Evolutionary conservation across 1,140 invertebrate species (phyloP).

Genomic region (Dendroctonus ponderosae): DNA sequence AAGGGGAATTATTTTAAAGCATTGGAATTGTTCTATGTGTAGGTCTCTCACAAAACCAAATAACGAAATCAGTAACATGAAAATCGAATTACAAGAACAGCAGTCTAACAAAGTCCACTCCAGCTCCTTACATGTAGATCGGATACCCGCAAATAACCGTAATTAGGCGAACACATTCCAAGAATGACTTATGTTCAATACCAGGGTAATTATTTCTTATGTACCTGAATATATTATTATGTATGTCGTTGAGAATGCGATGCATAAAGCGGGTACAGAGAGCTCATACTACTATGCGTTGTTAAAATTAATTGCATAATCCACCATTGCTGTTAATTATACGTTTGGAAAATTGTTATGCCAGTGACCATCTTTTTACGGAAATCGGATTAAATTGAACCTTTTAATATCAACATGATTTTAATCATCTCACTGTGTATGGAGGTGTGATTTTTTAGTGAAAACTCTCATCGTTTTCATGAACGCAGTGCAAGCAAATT

Average conservation of each 20-base stretch:
- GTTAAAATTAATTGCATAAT: conserved; percentile 37
- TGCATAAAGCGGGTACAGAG: conserved; percentile 18
- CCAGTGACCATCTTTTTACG: conserved; percentile 28
- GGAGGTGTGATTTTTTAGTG: no score
- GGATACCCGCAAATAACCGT: conserved; percentile 31
- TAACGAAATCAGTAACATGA: no score
- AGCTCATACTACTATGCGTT: conserved; percentile 17
- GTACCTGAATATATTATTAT: conserved; percentile 30
- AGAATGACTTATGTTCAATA: conserved; percentile 34
- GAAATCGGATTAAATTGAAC: neutral
- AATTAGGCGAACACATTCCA: conserved; percentile 38
- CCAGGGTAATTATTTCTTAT: conserved; percentile 36
- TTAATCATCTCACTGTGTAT: no score
- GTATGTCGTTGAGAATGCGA: conserved; percentile 25
- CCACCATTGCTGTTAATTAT: conserved; percentile 29
- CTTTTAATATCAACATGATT: no score
- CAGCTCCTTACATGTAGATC: neutral
- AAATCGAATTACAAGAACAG: no score
- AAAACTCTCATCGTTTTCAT: no score
- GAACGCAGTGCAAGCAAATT: no score
- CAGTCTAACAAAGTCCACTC: no score
- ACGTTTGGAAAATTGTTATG: conserved; percentile 23
- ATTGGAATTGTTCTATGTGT: no score
- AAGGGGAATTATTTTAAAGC: no score
- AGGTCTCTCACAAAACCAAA: no score